Base-by-base conservation (phyloP, 2,113 vertebrate species). In the Indicator indicator region DNA sequence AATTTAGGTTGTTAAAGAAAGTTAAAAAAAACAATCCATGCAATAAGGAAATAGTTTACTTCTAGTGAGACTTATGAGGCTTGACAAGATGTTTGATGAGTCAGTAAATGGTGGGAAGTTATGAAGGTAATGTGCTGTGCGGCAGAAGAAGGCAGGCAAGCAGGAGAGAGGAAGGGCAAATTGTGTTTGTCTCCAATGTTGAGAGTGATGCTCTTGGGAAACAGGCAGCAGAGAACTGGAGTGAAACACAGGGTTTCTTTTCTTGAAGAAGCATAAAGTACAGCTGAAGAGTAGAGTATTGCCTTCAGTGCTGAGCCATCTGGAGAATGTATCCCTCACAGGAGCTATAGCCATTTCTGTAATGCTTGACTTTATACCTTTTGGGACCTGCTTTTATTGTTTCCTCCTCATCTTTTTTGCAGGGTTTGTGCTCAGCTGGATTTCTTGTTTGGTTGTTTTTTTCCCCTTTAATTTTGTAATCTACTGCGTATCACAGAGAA, bases 31-130 rank as follows among this genome's bases (percentile, higher is more conserved):
- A 44, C n/a, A 38, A 26, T 3, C 44, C 30, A 5, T 55, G 69
- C 50, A 65, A 75, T 82, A 60, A 92, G 65, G 83, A 95, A 86
- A 69, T 44, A 58, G 62, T 81, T 91, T 58, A 19, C 48, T 65
- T 65, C 62, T 20, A 14, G 73, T 27, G 86, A 92, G 77, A 8
- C 28, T 90, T 65, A 52, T n/a, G 86, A 83, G 83, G 83, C 73
- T 92, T 86, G 88, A 62, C 60, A 83, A 36, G 16, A 21, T 48
- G 28, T 64, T 73, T 74, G 90, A 55, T 90, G 92, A 90, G 86
- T 30, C 92, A 48, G 80, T 16, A 33, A 63, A 63, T 23, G 79
- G 42, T 5, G 71, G 90, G 69, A 59, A 52, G 54, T 17, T 70
- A 6, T 3, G 75, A 5, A 68, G 83, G 71, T 63, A 54, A 42